A percentile compares a stretch with the other conserved stretches of the same genome.
phyloP scores from a whole-genome alignment of 2,888 invertebrate species.

The Pomacea canaliculata region DNA sequence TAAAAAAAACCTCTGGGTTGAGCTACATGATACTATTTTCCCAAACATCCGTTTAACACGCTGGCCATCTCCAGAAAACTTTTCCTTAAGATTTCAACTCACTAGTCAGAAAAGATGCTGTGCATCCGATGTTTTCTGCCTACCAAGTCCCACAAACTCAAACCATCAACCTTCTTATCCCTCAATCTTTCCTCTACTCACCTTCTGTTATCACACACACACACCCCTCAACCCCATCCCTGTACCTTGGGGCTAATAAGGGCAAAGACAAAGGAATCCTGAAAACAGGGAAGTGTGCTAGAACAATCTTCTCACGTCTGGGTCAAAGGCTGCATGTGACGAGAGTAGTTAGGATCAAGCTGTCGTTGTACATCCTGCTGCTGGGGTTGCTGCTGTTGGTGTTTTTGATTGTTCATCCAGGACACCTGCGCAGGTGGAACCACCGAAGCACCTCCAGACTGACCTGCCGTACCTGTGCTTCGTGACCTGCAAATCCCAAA shows the following conservation, averaged over 20 bases:
- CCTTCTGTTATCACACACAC: too few relatives aligned
- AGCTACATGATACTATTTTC: neutral
- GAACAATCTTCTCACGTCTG: constrained; percentile 13
- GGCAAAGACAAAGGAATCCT: too few relatives aligned
- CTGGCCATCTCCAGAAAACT: neutral
- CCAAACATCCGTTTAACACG: too few relatives aligned
- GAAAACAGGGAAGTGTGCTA: too few relatives aligned
- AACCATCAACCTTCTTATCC: neutral
- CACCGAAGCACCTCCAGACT: constrained; percentile 2
- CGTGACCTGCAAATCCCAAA: too few relatives aligned
- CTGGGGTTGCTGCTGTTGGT: constrained; percentile 47
- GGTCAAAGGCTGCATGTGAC: constrained; percentile 15
- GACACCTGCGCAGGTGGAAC: constrained; percentile 35
- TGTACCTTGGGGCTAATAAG: too few relatives aligned
- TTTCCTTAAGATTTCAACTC: neutral
- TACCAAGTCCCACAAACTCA: too few relatives aligned
- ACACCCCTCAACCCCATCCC: too few relatives aligned
- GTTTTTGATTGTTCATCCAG: constrained; percentile 39
- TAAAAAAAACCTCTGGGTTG: too few relatives aligned
- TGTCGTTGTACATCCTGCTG: constrained; percentile 32
- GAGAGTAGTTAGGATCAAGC: constrained; percentile 11
- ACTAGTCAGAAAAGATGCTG: neutral
- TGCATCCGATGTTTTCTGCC: too few relatives aligned
- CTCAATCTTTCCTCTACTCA: too few relatives aligned
- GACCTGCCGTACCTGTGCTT: neutral